Evolutionary conservation across 2,888 invertebrate species (phyloP).

Genomic region (Pelosia muscerda): DNA sequence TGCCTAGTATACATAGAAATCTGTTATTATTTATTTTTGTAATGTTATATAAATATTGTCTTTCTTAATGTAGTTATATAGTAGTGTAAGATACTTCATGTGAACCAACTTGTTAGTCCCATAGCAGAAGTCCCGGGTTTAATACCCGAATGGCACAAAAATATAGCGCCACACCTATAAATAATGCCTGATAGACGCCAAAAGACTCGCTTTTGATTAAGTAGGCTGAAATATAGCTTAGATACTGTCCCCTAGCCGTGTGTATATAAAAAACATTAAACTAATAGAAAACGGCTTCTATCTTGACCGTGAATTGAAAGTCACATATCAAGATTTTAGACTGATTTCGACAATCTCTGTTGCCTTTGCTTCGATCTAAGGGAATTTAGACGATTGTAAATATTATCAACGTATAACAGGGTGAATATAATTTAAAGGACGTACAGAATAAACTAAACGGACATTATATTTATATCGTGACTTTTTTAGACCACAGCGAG

Average conservation of each 20-base stretch:
- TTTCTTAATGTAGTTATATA: neutral
- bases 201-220: neutral
- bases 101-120: neutral
- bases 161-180: neutral
- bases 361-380: slow-evolving; percentile 70
- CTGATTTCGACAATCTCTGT: slow-evolving; percentile 56
- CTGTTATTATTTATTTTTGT: neutral
- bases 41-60: neutral
- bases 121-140: neutral
- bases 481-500: no score
- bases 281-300: neutral
- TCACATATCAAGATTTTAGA: slow-evolving; percentile 52
- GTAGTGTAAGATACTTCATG: neutral
- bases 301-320: slow-evolving; percentile 61
- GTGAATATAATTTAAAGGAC: neutral
- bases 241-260: neutral
- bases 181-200: neutral
- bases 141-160: neutral
- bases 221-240: neutral
- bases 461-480: neutral
- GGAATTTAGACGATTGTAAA: slow-evolving; percentile 64
- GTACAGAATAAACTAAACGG: neutral
- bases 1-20: neutral
- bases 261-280: neutral
- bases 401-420: neutral